Evolutionary conservation across 2,113 vertebrate genomes (phyloP), one percentile per base, ranked within the genome.

Genomic region (Melanostigma gelatinosum): DNA sequence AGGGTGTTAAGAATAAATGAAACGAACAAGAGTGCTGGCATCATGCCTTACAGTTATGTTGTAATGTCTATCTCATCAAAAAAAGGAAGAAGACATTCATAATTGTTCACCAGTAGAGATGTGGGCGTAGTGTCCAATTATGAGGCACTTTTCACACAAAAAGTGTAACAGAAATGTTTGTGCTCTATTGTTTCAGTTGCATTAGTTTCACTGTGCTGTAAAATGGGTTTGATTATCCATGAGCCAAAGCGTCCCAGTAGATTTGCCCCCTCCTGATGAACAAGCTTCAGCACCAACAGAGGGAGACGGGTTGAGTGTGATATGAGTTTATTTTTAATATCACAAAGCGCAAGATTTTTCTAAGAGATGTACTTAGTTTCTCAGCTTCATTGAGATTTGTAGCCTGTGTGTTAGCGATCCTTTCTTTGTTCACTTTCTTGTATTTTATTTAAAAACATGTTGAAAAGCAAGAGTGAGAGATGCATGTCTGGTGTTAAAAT

Each of bases 281-380:
- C 62, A 85, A 32, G 65, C 48, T 34, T 69, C 48, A 71, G 67
- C 78, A 72, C 64, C 76, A 75, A 40, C 79, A 83, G 68, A 75
- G 58, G 66, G 72, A 77, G 75, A 66, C 4, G 2, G 50, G 36
- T 69, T 80, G 54, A 42, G 42, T 72, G 38, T 75, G 63, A 80
- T 62, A 32, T 18, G 4, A 52, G 69, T 81, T 86, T 88, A 81
- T 89, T 87, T 88, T 88, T 84, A 73, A 79, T 69, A 75, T 72
- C 77, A 67, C 68, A 52, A 55, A 66, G 8, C 73, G 52, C 52
- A 67, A 62, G 36, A 69, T 32, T 76, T 79, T 78, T 52, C 57
- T 58, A 20, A 66, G 68, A 63, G 52, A 67, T 61, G 36, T 65
- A 22, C 11, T 69, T 70, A 3, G 46, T 27, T 58, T 65, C 57